These are phyloP conservation scores for Lepisosteus osseus DNA, from an alignment of 2,113 vertebrate species.

Conservation along the genomic window DNA sequence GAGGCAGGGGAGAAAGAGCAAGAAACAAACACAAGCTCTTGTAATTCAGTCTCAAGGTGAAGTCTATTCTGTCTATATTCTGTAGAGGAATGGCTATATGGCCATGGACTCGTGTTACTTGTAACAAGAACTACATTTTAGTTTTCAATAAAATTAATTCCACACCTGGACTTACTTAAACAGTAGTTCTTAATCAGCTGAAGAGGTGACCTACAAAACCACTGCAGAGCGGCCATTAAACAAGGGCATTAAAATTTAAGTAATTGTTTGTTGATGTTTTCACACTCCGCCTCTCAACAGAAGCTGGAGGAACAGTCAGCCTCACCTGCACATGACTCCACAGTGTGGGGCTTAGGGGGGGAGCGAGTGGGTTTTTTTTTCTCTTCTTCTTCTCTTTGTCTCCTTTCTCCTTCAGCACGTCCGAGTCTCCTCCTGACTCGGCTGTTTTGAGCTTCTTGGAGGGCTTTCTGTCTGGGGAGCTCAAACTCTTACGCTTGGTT, in stretches of 20 bases:
- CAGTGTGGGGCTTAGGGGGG: conserved; percentile 80
- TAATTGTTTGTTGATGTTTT: too few relatives aligned
- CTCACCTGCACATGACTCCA: conserved; percentile 84
- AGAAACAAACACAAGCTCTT: conserved; percentile 22
- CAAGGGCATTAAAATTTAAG: too few relatives aligned
- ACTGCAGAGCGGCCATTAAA: too few relatives aligned
- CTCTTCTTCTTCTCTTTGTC: conserved; percentile 58
- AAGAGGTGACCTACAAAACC: too few relatives aligned
- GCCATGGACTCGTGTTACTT: too few relatives aligned
- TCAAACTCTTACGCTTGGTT: conserved; percentile 79
- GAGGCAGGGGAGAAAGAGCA: not conserved
- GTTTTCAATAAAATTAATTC: not conserved
- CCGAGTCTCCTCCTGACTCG: conserved; percentile 52
- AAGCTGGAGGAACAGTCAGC: not conserved
- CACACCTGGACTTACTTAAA: too few relatives aligned
- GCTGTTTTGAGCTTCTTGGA: conserved; percentile 76
- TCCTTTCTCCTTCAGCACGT: conserved; percentile 41
- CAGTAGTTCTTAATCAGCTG: too few relatives aligned
- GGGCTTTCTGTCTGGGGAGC: conserved; percentile 79
- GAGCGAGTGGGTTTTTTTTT: conserved; percentile 65
- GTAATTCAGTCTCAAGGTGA: not conserved
- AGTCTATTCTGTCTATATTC: not conserved
- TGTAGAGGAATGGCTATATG: not conserved
- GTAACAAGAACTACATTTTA: not conserved
- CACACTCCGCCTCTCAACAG: too few relatives aligned